A percentile compares a stretch with the other conserved stretches of the same genome.
Evolutionary conservation across 2,797 vertebrate species (phyloP).

Genomic region (Paedocypris micromegethes): DNA sequence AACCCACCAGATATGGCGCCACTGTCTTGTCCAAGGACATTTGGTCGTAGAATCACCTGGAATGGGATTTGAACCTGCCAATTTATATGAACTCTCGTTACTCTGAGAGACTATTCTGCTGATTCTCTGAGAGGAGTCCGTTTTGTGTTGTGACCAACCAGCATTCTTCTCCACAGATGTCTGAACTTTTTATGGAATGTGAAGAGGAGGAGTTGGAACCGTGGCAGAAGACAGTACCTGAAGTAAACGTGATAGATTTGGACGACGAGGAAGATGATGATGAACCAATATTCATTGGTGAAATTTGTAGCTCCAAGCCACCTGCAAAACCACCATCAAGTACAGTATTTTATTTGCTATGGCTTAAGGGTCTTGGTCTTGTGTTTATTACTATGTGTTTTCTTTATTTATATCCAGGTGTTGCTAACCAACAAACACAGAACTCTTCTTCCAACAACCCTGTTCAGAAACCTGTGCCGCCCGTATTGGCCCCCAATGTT

Average conservation of each 20-base stretch:
- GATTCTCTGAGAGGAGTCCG: too few relatives aligned
- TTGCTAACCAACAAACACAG: slow-evolving; percentile 55
- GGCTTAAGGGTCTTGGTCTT: neutral
- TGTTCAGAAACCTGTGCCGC: slow-evolving; percentile 45
- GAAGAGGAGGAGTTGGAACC: slow-evolving; percentile 85
- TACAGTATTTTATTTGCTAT: slow-evolving; percentile 12
- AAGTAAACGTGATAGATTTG: slow-evolving; percentile 61
- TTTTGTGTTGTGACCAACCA: too few relatives aligned
- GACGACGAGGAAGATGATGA: slow-evolving; percentile 74
- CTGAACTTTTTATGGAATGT: slow-evolving; percentile 86
- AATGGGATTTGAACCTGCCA: too few relatives aligned
- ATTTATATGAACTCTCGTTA: too few relatives aligned
- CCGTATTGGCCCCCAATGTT: slow-evolving; percentile 60
- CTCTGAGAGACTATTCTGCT: too few relatives aligned
- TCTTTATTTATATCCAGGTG: slow-evolving; percentile 23
- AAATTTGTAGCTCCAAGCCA: slow-evolving; percentile 73
- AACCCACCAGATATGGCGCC: too few relatives aligned
- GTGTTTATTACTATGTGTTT: neutral
- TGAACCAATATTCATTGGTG: slow-evolving; percentile 88
- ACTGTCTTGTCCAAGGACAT: too few relatives aligned
- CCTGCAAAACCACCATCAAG: slow-evolving; percentile 58
- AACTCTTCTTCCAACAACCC: slow-evolving; percentile 45
- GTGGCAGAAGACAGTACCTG: slow-evolving; percentile 76
- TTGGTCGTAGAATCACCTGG: too few relatives aligned
- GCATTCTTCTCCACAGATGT: slow-evolving; percentile 61